A percentile compares a stretch with the other conserved stretches of the same genome.
These are phyloP conservation scores for Cyrtodaria siliqua DNA, from an alignment of 2,888 invertebrate species.

Conservation along the genomic window DNA sequence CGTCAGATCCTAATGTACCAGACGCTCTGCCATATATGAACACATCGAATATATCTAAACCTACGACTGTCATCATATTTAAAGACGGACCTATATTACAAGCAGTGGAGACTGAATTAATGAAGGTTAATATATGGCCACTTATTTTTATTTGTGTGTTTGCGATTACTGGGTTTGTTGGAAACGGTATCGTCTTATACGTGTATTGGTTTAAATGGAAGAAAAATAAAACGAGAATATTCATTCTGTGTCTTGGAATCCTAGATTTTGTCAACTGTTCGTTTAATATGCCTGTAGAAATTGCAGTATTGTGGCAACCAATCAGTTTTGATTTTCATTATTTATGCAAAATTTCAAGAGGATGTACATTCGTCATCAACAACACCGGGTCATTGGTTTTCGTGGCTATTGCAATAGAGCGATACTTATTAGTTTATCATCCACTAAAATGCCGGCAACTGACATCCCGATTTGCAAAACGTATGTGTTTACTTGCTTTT, in stretches of 20 bases:
- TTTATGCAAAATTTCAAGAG: constrained; percentile 55
- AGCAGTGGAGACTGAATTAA: constrained; percentile 2
- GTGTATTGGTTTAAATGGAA: constrained; percentile 56
- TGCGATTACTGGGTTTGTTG: constrained; percentile 31
- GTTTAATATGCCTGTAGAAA: constrained; percentile 55
- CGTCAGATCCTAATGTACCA: not conserved
- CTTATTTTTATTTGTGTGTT: constrained; percentile 24
- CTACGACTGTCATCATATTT: not conserved
- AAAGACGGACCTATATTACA: constrained; percentile 25
- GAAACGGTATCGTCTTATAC: constrained; percentile 52
- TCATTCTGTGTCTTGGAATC: constrained; percentile 48
- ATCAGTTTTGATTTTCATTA: constrained; percentile 43
- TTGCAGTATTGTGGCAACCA: constrained; percentile 43
- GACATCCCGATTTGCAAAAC: constrained; percentile 45
- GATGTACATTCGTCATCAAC: constrained; percentile 53
- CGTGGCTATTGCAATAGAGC: constrained; percentile 60
- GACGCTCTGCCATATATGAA: not conserved
- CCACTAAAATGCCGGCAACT: constrained; percentile 48
- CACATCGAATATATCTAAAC: no score
- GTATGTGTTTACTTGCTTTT: constrained; percentile 41
- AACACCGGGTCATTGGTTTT: constrained; percentile 55
- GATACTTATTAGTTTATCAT: constrained; percentile 48
- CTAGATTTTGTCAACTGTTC: constrained; percentile 55
- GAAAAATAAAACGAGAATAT: constrained; percentile 53
- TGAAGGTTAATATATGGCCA: constrained; percentile 36